Evolutionary conservation across 1,140 invertebrate genomes (phyloP).

Genomic region (Drosophila tropicalis): DNA sequence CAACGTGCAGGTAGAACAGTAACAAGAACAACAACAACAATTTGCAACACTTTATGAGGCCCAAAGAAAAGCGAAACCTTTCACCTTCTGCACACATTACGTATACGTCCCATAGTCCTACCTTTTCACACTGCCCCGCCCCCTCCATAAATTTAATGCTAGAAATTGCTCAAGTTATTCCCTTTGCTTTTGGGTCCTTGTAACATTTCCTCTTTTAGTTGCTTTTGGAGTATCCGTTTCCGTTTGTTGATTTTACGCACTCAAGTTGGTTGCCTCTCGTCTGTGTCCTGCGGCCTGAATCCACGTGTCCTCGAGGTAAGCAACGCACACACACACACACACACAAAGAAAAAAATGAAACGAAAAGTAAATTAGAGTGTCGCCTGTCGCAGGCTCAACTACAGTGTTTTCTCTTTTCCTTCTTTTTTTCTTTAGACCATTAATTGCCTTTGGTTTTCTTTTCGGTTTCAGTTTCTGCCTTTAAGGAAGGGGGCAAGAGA

Average conservation of each 20-base stretch:
- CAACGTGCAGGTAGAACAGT: conserved; percentile 36
- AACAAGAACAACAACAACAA: conserved; percentile 31
- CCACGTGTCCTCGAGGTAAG: conserved; percentile 24
- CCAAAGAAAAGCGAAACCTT: conserved; percentile 26
- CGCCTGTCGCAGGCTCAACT: conserved; percentile 35
- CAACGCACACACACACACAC: not conserved
- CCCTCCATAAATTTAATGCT: conserved; percentile 72
- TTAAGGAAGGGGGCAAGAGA: conserved; percentile 4
- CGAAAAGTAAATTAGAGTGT: conserved; percentile 65
- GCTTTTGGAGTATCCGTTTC: conserved; percentile 74
- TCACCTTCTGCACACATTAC: conserved; percentile 52
- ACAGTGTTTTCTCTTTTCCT: conserved; percentile 1
- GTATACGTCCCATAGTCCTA: conserved; percentile 64
- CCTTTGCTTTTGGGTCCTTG: conserved; percentile 31
- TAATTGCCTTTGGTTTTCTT: conserved; percentile 61
- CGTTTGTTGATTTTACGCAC: conserved; percentile 71
- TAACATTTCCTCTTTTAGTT: conserved; percentile 70
- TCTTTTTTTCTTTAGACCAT: conserved; percentile 60
- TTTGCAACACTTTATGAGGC: conserved; percentile 70
- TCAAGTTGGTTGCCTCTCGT: conserved; percentile 24
- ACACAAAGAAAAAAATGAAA: conserved; percentile 16
- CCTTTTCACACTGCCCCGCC: not conserved
- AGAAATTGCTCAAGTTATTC: conserved; percentile 52
- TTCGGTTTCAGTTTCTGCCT: conserved; percentile 24
- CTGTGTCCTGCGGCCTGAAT: conserved; percentile 11